Evolutionary conservation across 2,888 invertebrate species (phyloP).

Genomic region (Tenthredo notha): DNA sequence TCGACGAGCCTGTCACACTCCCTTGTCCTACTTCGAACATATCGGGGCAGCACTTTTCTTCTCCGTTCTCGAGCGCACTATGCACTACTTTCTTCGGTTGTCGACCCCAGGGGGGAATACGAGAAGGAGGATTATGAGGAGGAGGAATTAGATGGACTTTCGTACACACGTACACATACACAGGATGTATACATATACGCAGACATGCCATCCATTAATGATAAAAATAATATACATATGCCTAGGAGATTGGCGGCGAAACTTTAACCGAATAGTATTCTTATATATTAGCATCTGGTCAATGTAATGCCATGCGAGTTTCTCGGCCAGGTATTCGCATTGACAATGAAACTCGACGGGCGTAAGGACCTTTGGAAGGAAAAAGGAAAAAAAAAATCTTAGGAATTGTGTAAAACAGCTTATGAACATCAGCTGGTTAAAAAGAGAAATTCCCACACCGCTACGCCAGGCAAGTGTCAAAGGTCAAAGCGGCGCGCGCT

Average conservation of each 20-base stretch:
- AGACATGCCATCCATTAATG: not conserved
- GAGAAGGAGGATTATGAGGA: not conserved
- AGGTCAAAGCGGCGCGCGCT: constrained; percentile 40
- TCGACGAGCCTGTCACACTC: constrained; percentile 21
- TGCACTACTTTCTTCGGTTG: constrained; percentile 49
- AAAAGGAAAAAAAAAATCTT: not conserved
- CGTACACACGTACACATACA: not conserved
- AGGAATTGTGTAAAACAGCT: not conserved
- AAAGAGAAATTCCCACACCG: not conserved
- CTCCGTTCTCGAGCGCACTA: constrained; percentile 26
- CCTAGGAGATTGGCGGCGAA: not conserved
- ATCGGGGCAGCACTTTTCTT: constrained; percentile 25
- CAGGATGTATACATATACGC: not conserved
- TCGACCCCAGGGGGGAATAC: constrained; percentile 17
- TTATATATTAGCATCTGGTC: not conserved
- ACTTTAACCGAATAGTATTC: not conserved
- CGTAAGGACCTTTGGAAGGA: not conserved
- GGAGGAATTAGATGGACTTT: constrained; percentile 12
- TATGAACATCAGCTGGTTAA: not conserved
- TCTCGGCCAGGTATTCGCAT: not conserved
- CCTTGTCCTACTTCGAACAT: constrained; percentile 34
- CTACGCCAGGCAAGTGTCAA: not conserved
- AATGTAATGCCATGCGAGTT: not conserved
- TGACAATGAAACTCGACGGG: not conserved
- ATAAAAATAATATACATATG: not conserved